Evolutionary conservation across 2,797 vertebrate genomes (phyloP).

Genomic region (Poliocrania exsul): DNA sequence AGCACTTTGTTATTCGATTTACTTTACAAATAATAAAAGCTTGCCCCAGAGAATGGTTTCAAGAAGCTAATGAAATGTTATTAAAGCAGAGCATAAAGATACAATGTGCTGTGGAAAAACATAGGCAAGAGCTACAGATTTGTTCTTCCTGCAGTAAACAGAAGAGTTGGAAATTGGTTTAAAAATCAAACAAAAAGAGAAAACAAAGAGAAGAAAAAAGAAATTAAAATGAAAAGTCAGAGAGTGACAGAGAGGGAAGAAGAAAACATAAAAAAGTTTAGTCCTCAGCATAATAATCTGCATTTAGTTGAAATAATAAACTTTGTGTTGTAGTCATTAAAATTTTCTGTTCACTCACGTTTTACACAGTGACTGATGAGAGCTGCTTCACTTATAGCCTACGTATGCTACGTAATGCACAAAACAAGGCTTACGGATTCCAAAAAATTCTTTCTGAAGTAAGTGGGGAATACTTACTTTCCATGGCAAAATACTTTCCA

Average conservation of each 20-base stretch:
- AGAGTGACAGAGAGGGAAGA: not conserved
- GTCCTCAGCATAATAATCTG: not conserved
- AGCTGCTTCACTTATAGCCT: not conserved
- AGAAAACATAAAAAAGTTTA: not conserved
- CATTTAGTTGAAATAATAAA: not conserved
- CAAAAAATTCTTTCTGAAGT: not conserved
- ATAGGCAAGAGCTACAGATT: not conserved
- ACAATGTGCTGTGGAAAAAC: not conserved
- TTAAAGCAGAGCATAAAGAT: conserved; percentile 9
- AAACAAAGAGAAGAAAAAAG: not conserved
- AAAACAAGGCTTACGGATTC: not conserved
- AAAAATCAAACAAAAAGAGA: not conserved
- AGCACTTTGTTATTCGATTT: conserved; percentile 49
- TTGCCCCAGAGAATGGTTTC: conserved; percentile 20
- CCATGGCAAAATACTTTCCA: not conserved
- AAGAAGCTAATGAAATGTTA: conserved; percentile 56
- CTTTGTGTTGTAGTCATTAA: not conserved
- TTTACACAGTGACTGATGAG: not conserved
- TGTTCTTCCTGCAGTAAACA: not conserved
- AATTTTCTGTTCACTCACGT: not conserved
- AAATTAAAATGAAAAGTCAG: not conserved
- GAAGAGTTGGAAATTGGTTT: not conserved
- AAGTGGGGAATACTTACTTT: not conserved
- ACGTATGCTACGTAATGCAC: not conserved
- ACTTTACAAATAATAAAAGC: conserved; percentile 60